A percentile compares a stretch with the other conserved stretches of the same genome.
These are phyloP conservation scores for Platygyra sinensis DNA, from an alignment of 64 coral and sea anemone species.

Conservation along the genomic window DNA sequence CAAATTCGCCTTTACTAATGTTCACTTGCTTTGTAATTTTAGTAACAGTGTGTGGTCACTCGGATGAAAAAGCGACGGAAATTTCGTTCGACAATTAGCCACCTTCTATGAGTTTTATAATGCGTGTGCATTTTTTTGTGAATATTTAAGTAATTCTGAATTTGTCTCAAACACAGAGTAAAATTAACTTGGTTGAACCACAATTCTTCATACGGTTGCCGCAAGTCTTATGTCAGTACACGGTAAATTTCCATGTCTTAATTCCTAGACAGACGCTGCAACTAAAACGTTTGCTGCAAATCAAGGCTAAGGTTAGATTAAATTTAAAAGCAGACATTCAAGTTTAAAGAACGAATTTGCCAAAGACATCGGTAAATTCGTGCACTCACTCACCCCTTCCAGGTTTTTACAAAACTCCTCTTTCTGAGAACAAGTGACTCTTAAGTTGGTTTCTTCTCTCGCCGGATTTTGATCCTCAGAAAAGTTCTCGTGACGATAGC, in stretches of 20 bases:
- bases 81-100: too few relatives aligned
- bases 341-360: background rate
- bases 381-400: background rate
- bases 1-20: background rate
- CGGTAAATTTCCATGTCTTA: background rate
- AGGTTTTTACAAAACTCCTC: background rate
- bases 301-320: background rate
- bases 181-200: background rate
- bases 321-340: background rate
- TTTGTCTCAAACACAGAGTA: background rate
- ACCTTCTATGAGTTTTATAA: background rate
- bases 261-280: background rate
- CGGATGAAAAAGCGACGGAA: too few relatives aligned
- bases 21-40: background rate
- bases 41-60: too few relatives aligned
- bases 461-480: background rate
- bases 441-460: too few relatives aligned
- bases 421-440: background rate
- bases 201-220: background rate
- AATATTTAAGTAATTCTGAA: background rate
- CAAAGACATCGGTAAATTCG: background rate
- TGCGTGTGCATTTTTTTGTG: background rate
- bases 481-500: background rate
- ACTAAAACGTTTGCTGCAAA: background rate
- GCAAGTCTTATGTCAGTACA: background rate